phyloP scores from a whole-genome alignment of 2,888 invertebrate species.

The Mellilla xanthometata region DNA sequence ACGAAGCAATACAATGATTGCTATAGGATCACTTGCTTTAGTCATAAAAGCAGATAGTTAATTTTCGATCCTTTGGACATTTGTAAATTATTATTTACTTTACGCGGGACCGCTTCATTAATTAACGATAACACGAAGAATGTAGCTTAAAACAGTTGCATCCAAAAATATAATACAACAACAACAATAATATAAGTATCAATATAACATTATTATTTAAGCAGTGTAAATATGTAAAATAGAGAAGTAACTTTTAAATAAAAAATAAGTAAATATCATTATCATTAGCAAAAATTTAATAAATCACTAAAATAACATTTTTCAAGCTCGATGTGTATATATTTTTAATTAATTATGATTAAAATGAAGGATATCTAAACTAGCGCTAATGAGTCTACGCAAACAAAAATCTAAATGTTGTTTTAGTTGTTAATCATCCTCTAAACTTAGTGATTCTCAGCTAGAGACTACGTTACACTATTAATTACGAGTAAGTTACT shows the following conservation, averaged over 20 bases:
- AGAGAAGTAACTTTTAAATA: constrained; percentile 68
- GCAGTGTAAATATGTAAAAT: constrained; percentile 79
- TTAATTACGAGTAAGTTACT: constrained; percentile 48
- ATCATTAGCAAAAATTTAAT: constrained; percentile 72
- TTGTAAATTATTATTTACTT: constrained; percentile 35
- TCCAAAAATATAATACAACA: constrained; percentile 79
- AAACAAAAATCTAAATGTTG: constrained; percentile 66
- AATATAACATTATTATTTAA: constrained; percentile 76
- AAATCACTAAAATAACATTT: constrained; percentile 73
- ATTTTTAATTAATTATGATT: constrained; percentile 55
- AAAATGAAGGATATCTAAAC: constrained; percentile 58
- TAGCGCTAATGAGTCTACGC: constrained; percentile 66
- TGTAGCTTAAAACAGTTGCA: constrained; percentile 71
- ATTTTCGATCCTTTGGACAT: constrained; percentile 31
- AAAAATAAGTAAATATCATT: constrained; percentile 58
- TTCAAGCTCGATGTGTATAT: constrained; percentile 77
- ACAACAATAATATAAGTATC: constrained; percentile 73
- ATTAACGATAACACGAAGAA: constrained; percentile 66
- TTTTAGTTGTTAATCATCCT: constrained; percentile 68
- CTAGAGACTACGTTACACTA: constrained; percentile 57
- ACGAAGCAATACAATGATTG: constrained; percentile 49
- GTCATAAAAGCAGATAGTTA: constrained; percentile 22
- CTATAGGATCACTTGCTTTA: constrained; percentile 22
- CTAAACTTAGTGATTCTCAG: constrained; percentile 78
- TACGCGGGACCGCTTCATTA: constrained; percentile 49